Evolutionary conservation across 2,888 invertebrate species (phyloP), one percentile per base, ranked within the genome.

Genomic region (Habroteleia sp.): DNA sequence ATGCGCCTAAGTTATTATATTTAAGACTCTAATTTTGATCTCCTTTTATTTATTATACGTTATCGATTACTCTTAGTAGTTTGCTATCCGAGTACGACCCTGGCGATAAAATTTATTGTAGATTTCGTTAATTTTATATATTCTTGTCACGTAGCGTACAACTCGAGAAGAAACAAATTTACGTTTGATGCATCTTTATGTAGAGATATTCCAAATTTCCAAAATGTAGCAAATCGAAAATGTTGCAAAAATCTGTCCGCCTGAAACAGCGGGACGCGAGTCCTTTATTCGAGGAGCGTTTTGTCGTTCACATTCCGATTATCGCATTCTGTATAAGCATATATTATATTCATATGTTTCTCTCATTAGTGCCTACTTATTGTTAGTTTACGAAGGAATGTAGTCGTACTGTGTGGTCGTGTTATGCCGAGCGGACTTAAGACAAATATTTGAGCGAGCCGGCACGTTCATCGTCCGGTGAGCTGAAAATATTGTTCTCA

Each of bases 331-430:
- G 42, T 56, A 63, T 41, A 50, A 52, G 56, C 58, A 60, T 69
- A 54, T 65, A 41, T 62, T 54, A 62, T 76, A 66, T 62, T 62
- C 76, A 56, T 79, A 77, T 80, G 77, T 80, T 77, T 81, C 79
- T 83, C 77, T 82, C 80, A 82, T 85, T 85, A 86, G 82, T 83
- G 81, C 80, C 84, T 86, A 86, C 83, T 86, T 87, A 85, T 84
- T 81, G 82, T 84, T 84, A 85, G 77, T 84, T 69, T 79, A 82
- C 83, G 82, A 83, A 85, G 86, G 85, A 87, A 86, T 85, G 85
- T 87, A 84, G 82, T 85, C 79, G 79, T 85, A 83, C 77, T 83
- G 82, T n/a, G n/a, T n/a, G n/a, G 81, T 82, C 82, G 81, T 78
- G 76, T 80, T 78, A 81, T 77, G 77, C 80, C 79, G 81, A 84